Evolutionary conservation across 2,888 invertebrate genomes (phyloP).

Genomic region (Bombyx huttoni): DNA sequence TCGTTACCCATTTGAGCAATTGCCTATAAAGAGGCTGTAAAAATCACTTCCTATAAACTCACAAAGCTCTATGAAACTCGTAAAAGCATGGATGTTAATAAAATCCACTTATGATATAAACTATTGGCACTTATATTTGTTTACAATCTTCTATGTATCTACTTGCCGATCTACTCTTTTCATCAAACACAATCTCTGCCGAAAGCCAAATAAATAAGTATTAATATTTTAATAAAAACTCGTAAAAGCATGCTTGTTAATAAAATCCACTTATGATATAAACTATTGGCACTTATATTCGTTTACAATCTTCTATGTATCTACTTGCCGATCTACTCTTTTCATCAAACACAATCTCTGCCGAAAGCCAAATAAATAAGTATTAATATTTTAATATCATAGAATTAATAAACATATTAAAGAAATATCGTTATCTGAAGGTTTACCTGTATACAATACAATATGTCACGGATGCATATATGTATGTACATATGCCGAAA

Average conservation of each 20-base stretch:
- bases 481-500: background rate
- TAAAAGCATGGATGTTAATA: background rate
- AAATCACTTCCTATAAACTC: background rate
- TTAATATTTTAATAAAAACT: too few relatives aligned
- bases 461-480: background rate
- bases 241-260: background rate
- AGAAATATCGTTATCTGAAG: background rate
- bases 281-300: background rate
- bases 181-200: too few relatives aligned
- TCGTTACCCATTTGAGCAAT: conserved; percentile 6
- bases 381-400: too few relatives aligned
- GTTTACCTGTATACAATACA: too few relatives aligned
- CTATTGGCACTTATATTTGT: background rate
- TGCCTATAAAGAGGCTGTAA: conserved; percentile 8
- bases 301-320: background rate
- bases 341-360: too few relatives aligned
- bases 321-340: too few relatives aligned
- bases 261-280: background rate
- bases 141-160: background rate
- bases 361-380: too few relatives aligned
- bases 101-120: background rate
- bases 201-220: too few relatives aligned
- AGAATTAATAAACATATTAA: too few relatives aligned
- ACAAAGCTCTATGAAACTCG: background rate
- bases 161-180: too few relatives aligned